Percentiles rank a stretch among this genome's conserved stretches.
These are phyloP conservation scores for Halyomorpha halys DNA, from an alignment of 1,140 invertebrate species.

Conservation along the genomic window DNA sequence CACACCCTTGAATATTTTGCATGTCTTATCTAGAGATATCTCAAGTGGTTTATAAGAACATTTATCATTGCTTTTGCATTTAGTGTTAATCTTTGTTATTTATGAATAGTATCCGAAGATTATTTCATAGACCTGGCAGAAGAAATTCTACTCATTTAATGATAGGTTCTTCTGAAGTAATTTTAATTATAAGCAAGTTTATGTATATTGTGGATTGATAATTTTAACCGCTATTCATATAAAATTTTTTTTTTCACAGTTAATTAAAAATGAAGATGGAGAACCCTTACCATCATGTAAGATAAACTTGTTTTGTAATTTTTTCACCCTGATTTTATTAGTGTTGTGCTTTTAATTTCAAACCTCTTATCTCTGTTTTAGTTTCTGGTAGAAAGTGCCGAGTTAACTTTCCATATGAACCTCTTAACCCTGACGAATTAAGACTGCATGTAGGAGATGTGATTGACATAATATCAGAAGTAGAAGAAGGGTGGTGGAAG, in stretches of 20 bases:
- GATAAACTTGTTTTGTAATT: not conserved
- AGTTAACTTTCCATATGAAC: constrained; percentile 83
- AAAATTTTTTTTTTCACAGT: not conserved
- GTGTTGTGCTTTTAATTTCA: too few species aligned
- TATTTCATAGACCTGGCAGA: too few species aligned
- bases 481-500: constrained; percentile 72
- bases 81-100: too few species aligned
- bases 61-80: too few species aligned
- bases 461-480: constrained; percentile 78
- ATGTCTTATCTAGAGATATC: not conserved
- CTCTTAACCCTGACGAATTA: constrained; percentile 85
- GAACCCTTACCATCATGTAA: not conserved
- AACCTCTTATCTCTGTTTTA: not conserved
- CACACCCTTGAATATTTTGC: not conserved
- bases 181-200: too few species aligned
- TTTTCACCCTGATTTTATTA: too few species aligned
- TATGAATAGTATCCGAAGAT: too few species aligned
- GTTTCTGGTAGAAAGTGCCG: constrained; percentile 50
- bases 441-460: constrained; percentile 73
- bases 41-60: too few species aligned
- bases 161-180: too few species aligned
- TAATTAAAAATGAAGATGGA: constrained; percentile 8
- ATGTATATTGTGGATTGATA: not conserved
- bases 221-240: not conserved
- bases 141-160: too few species aligned